Base-by-base conservation (phyloP, 2,888 invertebrate species). In the Belgica antarctica region DNA sequence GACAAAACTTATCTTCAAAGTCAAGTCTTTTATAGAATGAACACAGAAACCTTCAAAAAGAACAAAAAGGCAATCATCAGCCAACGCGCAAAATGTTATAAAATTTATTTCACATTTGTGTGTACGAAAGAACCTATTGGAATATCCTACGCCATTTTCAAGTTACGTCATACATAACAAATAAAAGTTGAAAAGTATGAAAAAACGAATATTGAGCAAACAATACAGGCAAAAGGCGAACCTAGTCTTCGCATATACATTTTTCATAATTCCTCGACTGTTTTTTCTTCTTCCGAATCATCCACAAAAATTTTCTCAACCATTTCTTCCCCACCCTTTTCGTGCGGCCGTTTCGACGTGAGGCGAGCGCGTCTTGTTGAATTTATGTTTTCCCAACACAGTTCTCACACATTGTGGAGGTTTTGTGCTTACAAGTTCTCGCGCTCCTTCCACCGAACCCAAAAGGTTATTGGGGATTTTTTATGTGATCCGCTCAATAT, bases 111-210 rank as follows among this genome's bases (percentile, higher is more conserved):
- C 12, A 8, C 34, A 31, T 31, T 8, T n/a, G 15, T 46, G 15
- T 46, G 17, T 46, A 46, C 12, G 5, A 34, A 12, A 62, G 68
- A 68, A 68, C 19, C 8, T 68, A 47, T 68, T 57, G 28, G 24
- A 47, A 66, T 66, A 34, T 57, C 52, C 52, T 68, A 68, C 68
- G 68, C 68, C 68, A 68, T 68, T 47, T 68, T 57, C 25, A 31
- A 15, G 28, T 57, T 68, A 57, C 68, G 68, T 68, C 68, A 68
- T 31, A 52, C 12, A 28, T n/a, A n/a, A 25, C 22, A 68, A 68
- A 68, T 28, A 68, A 68, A 47, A 68, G 4, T 10, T 12, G 63
- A 25, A 8, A 46, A 27, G 27, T 8, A 15, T 15, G 15, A 24
- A 3, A 27, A 25, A n/a, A 57, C 28, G 24, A 68, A 68, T 68